phyloP scores from a whole-genome alignment of 35 echinoderm and acorn worm species.

The Eucidaris tribuloides region DNA sequence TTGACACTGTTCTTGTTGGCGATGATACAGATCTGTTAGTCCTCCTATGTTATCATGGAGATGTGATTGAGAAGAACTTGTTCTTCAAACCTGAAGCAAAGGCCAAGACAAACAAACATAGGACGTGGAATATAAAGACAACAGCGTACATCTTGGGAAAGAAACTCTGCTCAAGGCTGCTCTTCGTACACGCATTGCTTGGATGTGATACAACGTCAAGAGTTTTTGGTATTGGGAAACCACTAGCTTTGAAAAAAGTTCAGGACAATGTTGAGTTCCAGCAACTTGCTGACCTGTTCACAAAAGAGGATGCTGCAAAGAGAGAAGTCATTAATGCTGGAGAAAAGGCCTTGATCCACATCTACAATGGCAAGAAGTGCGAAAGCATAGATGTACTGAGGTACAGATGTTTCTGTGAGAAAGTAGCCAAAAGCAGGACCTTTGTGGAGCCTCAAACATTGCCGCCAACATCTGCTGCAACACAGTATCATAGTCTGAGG shows the following conservation, averaged over 20 bases:
- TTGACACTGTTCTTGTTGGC: conserved; percentile 36
- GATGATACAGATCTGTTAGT: conserved; percentile 47
- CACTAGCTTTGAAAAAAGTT: neutral
- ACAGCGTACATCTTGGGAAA: neutral
- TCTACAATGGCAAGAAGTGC: neutral
- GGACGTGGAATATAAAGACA: conserved; percentile 50
- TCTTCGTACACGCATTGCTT: conserved; percentile 39
- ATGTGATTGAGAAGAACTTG: neutral
- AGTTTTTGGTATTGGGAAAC: conserved; percentile 47
- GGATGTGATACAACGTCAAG: conserved; percentile 58
- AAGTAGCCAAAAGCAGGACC: conserved; percentile 1
- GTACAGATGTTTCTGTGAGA: neutral
- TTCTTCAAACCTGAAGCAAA: conserved; percentile 45
- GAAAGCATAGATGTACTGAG: conserved; percentile 12
- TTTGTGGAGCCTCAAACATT: conserved; percentile 14
- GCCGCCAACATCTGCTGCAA: conserved; percentile 58
- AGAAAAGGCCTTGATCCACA: neutral
- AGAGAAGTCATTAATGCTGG: conserved; percentile 13
- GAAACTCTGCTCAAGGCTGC: neutral
- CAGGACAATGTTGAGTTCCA: neutral
- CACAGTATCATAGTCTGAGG: conserved; percentile 46
- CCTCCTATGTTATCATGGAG: conserved; percentile 31
- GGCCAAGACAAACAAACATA: conserved; percentile 9
- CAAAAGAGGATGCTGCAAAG: neutral
- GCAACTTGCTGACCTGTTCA: conserved; percentile 29